These are phyloP conservation scores for Aphrocallistes beatrix DNA, from an alignment of 37 sponge, comb jelly and placozoan species.

Conservation along the genomic window DNA sequence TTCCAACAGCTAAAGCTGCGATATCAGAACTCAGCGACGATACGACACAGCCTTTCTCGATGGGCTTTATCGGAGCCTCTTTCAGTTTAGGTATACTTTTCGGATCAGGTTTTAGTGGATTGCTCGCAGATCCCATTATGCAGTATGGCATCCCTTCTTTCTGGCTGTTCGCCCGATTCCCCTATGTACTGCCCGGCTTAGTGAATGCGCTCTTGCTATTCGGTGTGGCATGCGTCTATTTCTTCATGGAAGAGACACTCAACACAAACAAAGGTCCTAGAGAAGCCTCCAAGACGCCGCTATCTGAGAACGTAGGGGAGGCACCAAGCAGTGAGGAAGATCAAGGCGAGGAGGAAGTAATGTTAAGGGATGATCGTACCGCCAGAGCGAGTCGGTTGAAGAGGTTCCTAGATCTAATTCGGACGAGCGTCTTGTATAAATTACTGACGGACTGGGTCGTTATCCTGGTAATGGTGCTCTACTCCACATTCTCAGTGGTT, in stretches of 20 bases:
- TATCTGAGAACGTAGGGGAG: no score
- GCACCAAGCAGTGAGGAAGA: no score
- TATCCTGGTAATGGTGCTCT: not conserved
- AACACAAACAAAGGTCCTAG: no score
- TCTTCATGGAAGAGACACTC: not conserved
- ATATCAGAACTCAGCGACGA: slow-evolving; percentile 46
- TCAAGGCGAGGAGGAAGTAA: no score
- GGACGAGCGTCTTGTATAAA: not conserved
- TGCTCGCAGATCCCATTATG: slow-evolving; percentile 43
- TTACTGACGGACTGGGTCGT: not conserved
- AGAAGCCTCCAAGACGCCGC: no score
- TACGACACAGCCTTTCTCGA: slow-evolving; percentile 39
- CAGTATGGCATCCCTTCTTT: slow-evolving; percentile 26
- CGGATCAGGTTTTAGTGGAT: slow-evolving; percentile 45
- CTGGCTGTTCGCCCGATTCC: not conserved
- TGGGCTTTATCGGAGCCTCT: slow-evolving; percentile 14
- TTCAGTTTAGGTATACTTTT: slow-evolving; percentile 34
- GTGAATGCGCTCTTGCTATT: not conserved
- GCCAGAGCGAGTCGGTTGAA: no score
- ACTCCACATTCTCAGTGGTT: not conserved
- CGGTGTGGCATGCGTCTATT: not conserved
- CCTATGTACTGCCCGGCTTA: not conserved
- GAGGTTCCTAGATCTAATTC: not conserved
- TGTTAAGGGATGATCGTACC: no score
- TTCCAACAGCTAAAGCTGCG: slow-evolving; percentile 48